phyloP scores from a whole-genome alignment of 2,888 invertebrate species.

The Parthenolecanium corni region DNA sequence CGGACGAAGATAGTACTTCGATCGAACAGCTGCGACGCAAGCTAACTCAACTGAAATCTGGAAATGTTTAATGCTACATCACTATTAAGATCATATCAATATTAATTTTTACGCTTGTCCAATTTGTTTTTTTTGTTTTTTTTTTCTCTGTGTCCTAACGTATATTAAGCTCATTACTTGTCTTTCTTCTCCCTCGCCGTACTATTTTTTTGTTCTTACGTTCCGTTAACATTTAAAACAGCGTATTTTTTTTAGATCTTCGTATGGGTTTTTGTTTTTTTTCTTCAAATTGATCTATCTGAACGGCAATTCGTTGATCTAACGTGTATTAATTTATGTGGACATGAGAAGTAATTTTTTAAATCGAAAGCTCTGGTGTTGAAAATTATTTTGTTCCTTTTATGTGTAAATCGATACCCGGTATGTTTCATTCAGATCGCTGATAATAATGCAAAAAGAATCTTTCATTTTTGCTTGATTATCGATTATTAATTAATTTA shows the following conservation, averaged over 20 bases:
- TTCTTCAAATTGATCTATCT: neutral
- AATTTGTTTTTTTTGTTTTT: conserved; percentile 17
- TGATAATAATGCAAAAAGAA: too few relatives aligned
- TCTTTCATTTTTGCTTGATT: neutral
- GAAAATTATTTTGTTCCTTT: too few relatives aligned
- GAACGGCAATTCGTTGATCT: neutral
- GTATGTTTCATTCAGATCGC: too few relatives aligned
- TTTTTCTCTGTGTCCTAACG: neutral
- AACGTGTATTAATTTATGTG: neutral
- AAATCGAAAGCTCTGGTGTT: too few relatives aligned
- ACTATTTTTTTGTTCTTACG: neutral
- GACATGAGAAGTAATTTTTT: too few relatives aligned
- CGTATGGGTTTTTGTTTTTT: conserved; percentile 5
- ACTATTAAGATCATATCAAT: conserved; percentile 19
- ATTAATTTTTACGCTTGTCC: neutral
- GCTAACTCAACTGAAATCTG: conserved; percentile 10
- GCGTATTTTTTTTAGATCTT: neutral
- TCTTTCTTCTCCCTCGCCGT: conserved; percentile 6
- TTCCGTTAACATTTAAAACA: neutral
- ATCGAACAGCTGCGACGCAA: conserved; percentile 13
- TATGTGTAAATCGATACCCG: too few relatives aligned
- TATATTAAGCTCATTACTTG: neutral
- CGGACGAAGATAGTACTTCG: conserved; percentile 20
- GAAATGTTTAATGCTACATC: conserved; percentile 7
- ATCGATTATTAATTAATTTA: neutral